These are phyloP conservation scores for Otocyon megalotis DNA, from an alignment of 2,113 vertebrate genomes.

Conservation along the genomic window DNA sequence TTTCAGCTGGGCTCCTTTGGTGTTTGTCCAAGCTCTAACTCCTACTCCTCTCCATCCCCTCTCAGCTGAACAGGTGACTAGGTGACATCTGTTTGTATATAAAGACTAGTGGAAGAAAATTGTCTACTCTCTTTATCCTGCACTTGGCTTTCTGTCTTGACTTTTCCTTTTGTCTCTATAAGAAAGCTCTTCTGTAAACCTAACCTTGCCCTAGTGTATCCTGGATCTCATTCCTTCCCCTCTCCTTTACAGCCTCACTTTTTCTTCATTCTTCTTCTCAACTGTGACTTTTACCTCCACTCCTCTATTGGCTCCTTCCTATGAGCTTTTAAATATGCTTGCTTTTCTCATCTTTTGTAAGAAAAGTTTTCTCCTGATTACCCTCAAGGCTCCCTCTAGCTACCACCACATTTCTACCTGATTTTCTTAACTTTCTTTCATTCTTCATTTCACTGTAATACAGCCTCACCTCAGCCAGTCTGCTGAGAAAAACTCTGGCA, in stretches of 20 bases:
- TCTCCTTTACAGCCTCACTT: background rate
- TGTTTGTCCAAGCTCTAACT: background rate
- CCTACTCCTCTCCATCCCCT: background rate
- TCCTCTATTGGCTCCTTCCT: background rate
- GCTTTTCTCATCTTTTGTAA: slow-evolving; percentile 25
- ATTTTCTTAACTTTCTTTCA: slow-evolving; percentile 18
- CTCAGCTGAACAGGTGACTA: background rate
- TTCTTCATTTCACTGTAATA: background rate
- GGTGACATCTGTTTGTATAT: background rate
- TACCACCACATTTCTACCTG: background rate
- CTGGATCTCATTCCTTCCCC: background rate
- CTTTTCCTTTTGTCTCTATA: slow-evolving; percentile 7
- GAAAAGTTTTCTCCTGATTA: background rate
- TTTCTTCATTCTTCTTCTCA: background rate
- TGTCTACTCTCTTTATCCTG: background rate
- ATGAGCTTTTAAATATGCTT: background rate
- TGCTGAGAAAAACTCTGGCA: background rate
- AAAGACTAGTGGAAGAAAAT: background rate
- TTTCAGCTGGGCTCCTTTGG: background rate
- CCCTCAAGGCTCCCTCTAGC: background rate
- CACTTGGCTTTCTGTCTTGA: background rate
- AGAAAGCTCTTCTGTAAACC: background rate
- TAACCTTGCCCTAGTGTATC: background rate
- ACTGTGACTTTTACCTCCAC: background rate
- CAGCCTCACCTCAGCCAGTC: background rate